A percentile compares a stretch with the other conserved stretches of the same genome.
Evolutionary conservation across 2,888 invertebrate genomes (phyloP).

Genomic region (Ochropleura leucogaster): DNA sequence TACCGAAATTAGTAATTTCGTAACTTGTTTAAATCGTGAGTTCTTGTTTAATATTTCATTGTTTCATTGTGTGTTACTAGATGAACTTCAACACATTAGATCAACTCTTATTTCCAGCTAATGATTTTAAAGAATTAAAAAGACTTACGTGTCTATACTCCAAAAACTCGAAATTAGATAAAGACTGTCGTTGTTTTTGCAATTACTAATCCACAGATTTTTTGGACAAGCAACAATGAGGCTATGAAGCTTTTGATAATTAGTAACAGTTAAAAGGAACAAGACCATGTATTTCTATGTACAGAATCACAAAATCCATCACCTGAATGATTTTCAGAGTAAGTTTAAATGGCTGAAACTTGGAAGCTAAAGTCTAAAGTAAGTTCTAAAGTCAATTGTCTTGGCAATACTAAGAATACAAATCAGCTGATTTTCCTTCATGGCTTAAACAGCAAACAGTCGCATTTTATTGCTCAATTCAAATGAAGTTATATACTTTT

Average conservation of each 20-base stretch:
- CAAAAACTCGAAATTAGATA: no score
- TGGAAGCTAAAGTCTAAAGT: background rate
- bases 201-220: no score
- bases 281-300: no score
- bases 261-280: no score
- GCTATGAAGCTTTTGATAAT: no score
- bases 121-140: background rate
- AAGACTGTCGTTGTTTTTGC: no score
- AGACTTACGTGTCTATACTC: no score
- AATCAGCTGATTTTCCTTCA: constrained; percentile 43
- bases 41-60: background rate
- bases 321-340: background rate
- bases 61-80: background rate
- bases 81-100: background rate
- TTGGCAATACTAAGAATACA: constrained; percentile 38
- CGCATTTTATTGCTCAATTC: constrained; percentile 49
- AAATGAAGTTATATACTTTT: constrained; percentile 51
- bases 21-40: constrained; percentile 24
- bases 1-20: constrained; percentile 28
- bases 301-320: no score
- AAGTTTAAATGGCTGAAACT: background rate
- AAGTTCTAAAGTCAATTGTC: no score
- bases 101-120: background rate
- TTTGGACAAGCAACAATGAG: no score
- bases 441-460: constrained; percentile 7